Base-by-base conservation (phyloP, 2,113 vertebrate species). In the Takifugu flavidus region DNA sequence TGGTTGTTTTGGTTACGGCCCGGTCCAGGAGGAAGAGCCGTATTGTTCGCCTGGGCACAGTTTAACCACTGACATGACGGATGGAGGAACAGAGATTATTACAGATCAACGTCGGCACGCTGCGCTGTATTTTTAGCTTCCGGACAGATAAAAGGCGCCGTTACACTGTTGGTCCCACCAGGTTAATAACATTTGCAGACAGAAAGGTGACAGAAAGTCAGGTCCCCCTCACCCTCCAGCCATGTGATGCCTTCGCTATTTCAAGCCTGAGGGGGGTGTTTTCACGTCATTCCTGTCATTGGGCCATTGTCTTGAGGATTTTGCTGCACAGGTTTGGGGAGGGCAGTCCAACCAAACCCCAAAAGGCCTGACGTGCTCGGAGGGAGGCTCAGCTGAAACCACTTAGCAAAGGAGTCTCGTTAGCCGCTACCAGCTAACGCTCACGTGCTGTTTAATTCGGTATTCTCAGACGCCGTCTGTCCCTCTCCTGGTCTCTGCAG, bases 1-100 rank as follows among this genome's bases (percentile, higher is more conserved):
- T 13, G 49, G 62, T 70, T 85, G 85, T 83, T 86, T 80, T 86
- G 84, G 79, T 84, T 72, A 87, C 74, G 6, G 49, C 49, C 64
- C 4, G 29, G 4, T 62, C 56, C 15, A 59, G 3, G 55, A 52
- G 78, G 85, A 87, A 83, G 57, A 65, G 49, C 59, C 29, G 39
- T 65, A 67, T 54, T 70, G 65, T 80, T 72, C 62, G 66, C 39
- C 74, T 75, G 59, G 60, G 34, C 46, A 61, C 52, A 70, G 65
- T 77, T 75, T 65, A 62, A 77, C 64, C 44, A 14, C 53, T 10
- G 6, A 67, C 73, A 50, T 78, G 78, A 82, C 72, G 52, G 70
- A 83, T 68, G 67, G 56, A 34, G 63, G 58, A 43, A 4, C 34
- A 56, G 59, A 69, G 75, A 80, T 87, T 80, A 82, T 65, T 45